Base-by-base conservation (phyloP, 2,797 vertebrate species). In the Mormyrops boulengeri region DNA sequence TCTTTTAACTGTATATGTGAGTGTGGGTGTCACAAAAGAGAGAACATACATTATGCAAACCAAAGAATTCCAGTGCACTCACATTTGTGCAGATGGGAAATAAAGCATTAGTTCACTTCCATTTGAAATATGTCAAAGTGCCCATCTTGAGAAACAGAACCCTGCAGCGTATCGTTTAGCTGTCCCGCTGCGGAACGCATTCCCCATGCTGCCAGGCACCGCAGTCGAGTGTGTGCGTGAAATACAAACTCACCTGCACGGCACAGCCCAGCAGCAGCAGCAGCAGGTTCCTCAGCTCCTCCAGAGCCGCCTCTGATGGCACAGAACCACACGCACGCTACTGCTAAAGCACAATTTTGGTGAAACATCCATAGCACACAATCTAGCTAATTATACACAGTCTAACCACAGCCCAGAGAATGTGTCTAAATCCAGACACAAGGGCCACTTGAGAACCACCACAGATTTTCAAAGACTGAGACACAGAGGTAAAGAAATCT, bases 201-300 rank as follows among this genome's bases (percentile, higher is more conserved):
- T 38, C 11, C 26, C 26, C 34, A 34, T 14, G 26, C 11, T 11
- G 34, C 14, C 3, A 2, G 4, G 26, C 60, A 4, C 19, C 8
- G n/a, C 19, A 2, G 60, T 1, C 2, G 62, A 34, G 38, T 44
- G 77, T 80, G 73, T 30, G 38, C 2, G 47, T 17, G 52, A 82
- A 0, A 66, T 94, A 26, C 62, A 9, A 12, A 88, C 41, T 2
- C 94, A 98, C 98, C 97, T 98, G 98, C 88, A 98, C 98, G 0
- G 98, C 97, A 88, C 97, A 97, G 89, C 97, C 97, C 8, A 98
- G 93, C 91, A 98, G 69, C 38, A 98, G 94, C 91, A 97, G 93
- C 66, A 98, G 91, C 89, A 97, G 90, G 87, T 96, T 96, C 90
- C 96, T 95, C 93, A 98, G 94, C 90, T 97, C 97, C 52, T 95